These are phyloP conservation scores for Margaritifera margaritifera DNA, from an alignment of 2,888 invertebrate genomes.

Conservation along the genomic window DNA sequence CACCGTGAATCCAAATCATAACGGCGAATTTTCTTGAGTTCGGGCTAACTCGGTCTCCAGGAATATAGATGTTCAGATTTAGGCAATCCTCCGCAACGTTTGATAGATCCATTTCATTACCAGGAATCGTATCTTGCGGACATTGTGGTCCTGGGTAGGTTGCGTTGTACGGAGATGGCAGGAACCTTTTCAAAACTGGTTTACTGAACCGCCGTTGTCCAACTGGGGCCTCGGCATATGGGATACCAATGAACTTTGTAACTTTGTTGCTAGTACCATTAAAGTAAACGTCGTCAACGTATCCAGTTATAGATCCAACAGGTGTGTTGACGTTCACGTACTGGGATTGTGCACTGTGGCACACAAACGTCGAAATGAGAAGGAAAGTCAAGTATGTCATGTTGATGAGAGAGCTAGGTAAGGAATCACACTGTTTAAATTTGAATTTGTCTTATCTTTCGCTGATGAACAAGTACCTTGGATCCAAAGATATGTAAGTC, in stretches of 20 bases:
- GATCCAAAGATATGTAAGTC: too few species aligned
- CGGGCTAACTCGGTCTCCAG: slow-evolving; percentile 68
- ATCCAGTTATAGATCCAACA: too few species aligned
- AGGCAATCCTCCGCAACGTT: slow-evolving; percentile 87
- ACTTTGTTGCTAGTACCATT: too few species aligned
- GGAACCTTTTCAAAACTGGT: neutral
- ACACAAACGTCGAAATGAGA: too few species aligned
- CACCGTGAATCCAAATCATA: slow-evolving; percentile 94
- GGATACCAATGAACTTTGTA: neutral
- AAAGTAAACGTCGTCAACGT: too few species aligned
- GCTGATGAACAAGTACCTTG: too few species aligned
- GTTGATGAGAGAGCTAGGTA: too few species aligned
- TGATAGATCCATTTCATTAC: neutral
- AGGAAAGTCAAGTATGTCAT: too few species aligned
- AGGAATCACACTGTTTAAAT: too few species aligned
- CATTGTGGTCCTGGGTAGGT: slow-evolving; percentile 7
- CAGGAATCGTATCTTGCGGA: slow-evolving; percentile 5
- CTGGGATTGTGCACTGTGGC: too few species aligned
- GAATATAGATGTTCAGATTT: slow-evolving; percentile 95
- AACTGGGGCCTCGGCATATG: slow-evolving; percentile 10
- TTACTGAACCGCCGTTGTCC: slow-evolving; percentile 12
- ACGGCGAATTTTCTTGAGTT: slow-evolving; percentile 77
- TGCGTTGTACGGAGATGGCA: slow-evolving; percentile 7
- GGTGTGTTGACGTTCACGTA: too few species aligned
- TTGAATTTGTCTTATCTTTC: too few species aligned